These are phyloP conservation scores for Hycleus cichorii DNA, from an alignment of 1,140 invertebrate genomes.

Conservation along the genomic window DNA sequence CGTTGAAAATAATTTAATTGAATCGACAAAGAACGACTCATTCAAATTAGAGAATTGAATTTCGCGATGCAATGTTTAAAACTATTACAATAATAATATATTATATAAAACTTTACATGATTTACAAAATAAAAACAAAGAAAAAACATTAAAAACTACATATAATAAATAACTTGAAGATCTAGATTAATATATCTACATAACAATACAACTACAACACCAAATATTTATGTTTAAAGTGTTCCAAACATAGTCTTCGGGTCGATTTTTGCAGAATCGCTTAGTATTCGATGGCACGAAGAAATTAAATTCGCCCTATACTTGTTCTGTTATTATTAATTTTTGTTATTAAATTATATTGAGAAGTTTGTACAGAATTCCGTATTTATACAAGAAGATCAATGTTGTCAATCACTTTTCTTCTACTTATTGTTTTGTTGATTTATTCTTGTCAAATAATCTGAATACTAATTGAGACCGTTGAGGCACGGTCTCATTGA, in stretches of 20 bases:
- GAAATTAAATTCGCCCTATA: slow-evolving; percentile 1
- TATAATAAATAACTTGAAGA: slow-evolving; percentile 38
- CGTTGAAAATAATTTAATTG: no score
- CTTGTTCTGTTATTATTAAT: no score
- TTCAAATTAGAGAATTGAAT: slow-evolving; percentile 17
- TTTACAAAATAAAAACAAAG: slow-evolving; percentile 33
- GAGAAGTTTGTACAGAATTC: slow-evolving; percentile 6
- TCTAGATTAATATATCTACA: slow-evolving; percentile 37
- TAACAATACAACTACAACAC: slow-evolving; percentile 43
- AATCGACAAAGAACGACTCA: background rate
- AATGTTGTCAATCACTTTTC: no score
- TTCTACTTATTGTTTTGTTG: no score
- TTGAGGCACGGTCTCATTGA: background rate
- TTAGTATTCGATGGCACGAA: slow-evolving; percentile 13
- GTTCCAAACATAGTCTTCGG: slow-evolving; percentile 9
- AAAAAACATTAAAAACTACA: slow-evolving; percentile 25
- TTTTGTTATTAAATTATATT: background rate
- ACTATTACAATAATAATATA: slow-evolving; percentile 4
- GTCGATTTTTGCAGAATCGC: background rate
- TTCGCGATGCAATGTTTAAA: slow-evolving; percentile 26
- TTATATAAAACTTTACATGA: slow-evolving; percentile 33
- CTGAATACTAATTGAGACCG: background rate
- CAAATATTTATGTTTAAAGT: slow-evolving; percentile 18
- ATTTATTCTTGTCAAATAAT: background rate
- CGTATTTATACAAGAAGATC: background rate